Conservation (phyloP, 2,113 vertebrate species). For the Chunga burmeisteri region DNA sequence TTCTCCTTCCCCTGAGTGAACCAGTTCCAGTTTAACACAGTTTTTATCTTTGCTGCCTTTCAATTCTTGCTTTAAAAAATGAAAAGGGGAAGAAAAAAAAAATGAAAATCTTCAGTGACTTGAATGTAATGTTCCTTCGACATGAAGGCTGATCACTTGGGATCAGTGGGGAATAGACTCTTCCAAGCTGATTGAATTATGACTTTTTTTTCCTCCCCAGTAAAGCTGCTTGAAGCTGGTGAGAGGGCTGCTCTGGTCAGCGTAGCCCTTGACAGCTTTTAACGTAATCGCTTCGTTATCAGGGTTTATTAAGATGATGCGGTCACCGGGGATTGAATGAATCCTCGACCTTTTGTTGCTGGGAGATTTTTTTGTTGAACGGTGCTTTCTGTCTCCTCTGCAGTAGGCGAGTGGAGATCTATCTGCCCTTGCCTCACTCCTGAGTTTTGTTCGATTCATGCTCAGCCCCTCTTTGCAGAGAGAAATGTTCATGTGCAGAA, state of each 20-base stretch:
- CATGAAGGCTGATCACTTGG: conserved; percentile 14
- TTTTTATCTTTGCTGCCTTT: conserved; percentile 76
- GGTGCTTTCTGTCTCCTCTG: background rate
- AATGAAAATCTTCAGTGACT: background rate
- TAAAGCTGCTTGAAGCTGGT: conserved; percentile 57
- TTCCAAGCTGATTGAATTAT: conserved; percentile 54
- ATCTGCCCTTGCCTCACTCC: background rate
- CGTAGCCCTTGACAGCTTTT: conserved; percentile 7
- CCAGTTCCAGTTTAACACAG: conserved; percentile 70
- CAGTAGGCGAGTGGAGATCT: background rate
- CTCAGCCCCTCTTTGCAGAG: background rate
- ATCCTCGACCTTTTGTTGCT: background rate
- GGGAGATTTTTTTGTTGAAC: background rate
- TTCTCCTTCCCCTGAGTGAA: conserved; percentile 62
- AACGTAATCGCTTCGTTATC: conserved; percentile 15
- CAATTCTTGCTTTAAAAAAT: conserved; percentile 29
- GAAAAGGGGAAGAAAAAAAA: background rate
- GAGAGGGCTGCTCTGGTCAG: conserved; percentile 45
- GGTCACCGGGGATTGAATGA: background rate
- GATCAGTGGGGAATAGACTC: conserved; percentile 46
- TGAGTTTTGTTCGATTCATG: background rate
- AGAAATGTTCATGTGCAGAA: background rate
- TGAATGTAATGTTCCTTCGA: conserved; percentile 12
- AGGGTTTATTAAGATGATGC: background rate
- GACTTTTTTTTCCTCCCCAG: background rate